These are phyloP conservation scores for Pseudobourletiella spinata DNA, from an alignment of 1,140 invertebrate species.

Conservation along the genomic window DNA sequence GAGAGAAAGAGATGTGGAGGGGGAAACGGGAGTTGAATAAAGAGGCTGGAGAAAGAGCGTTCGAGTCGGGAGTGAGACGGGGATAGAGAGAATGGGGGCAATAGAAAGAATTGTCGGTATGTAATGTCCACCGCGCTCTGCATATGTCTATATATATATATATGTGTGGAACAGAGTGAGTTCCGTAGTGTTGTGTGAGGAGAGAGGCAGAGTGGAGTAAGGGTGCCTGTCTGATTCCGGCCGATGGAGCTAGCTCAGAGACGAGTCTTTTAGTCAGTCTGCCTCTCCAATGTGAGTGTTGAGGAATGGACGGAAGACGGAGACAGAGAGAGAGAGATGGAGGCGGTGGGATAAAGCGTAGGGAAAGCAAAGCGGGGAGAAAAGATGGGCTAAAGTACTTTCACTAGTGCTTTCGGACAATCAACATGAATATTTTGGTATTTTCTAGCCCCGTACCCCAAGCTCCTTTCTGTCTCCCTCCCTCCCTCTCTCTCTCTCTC, in stretches of 20 bases:
- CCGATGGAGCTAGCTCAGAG: constrained; percentile 8
- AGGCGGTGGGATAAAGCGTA: too few species aligned
- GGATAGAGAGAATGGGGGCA: too few species aligned
- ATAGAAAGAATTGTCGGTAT: too few species aligned
- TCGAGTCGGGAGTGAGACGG: neutral
- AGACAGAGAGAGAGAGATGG: too few species aligned
- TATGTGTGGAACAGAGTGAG: too few species aligned
- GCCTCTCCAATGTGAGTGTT: constrained; percentile 10
- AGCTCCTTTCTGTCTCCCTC: neutral
- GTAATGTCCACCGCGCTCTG: too few species aligned
- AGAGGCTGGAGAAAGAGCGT: constrained; percentile 6
- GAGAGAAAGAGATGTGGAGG: neutral
- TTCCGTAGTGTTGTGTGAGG: too few species aligned
- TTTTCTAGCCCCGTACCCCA: neutral
- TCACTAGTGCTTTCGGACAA: constrained; percentile 27
- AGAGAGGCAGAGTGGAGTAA: constrained; percentile 12
- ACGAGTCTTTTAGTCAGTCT: neutral
- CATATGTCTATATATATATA: too few species aligned
- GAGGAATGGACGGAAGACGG: constrained; percentile 17
- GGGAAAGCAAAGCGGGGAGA: constrained; percentile 24
- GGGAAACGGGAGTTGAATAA: neutral
- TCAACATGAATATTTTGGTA: constrained; percentile 11
- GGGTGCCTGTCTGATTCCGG: neutral
- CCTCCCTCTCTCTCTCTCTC: neutral
- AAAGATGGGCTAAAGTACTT: constrained; percentile 27